Evolutionary conservation across 2,797 vertebrate genomes (phyloP), one percentile per base, ranked within the genome.

Genomic region (Harpagifer antarcticus): DNA sequence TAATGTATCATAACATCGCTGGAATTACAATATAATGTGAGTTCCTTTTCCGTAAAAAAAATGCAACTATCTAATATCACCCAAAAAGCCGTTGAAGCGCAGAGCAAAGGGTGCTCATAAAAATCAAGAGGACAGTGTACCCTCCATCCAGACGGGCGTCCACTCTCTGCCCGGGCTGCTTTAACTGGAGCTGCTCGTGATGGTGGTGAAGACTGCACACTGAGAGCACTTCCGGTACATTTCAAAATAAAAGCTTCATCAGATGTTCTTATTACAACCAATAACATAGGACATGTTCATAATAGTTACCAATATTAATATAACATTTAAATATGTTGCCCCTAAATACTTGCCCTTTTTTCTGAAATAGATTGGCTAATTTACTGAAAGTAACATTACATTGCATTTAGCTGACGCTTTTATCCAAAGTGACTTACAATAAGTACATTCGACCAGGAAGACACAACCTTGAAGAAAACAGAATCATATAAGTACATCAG

Each of bases 91-190:
- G n/a, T 44, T 62, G 77, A 83, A 71, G 57, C 57, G 20, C 16
- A 8, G 43, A 68, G 37, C 59, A 67, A 77, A 33, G 12, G 54
- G 44, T 42, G 19, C 16, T 19, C 72, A 57, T 54, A 44, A 0
- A 33, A 49, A 17, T 83, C 75, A 81, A 50, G 49, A 67, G 61
- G 72, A 17, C 49, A 64, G 67, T 8, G 55, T 16, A 58, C 45
- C 72, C 78, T 89, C 89, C 88, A 87, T 85, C 68, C 84, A 78
- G 73, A 78, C 85, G 75, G 47, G 10, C 78, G 75, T 43, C 71
- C 75, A 3, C 52, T 63, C 68, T 63, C 65, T 16, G 70, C 16
- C 67, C 12, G 56, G 13, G 67, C 57, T 64, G 81, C 67, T 81
- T 19, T 9, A 10, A 79, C 79, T 89, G 65, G 72, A 86, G 81